Base-by-base conservation (phyloP, 2,797 vertebrate genomes). In the Dallia pectoralis region DNA sequence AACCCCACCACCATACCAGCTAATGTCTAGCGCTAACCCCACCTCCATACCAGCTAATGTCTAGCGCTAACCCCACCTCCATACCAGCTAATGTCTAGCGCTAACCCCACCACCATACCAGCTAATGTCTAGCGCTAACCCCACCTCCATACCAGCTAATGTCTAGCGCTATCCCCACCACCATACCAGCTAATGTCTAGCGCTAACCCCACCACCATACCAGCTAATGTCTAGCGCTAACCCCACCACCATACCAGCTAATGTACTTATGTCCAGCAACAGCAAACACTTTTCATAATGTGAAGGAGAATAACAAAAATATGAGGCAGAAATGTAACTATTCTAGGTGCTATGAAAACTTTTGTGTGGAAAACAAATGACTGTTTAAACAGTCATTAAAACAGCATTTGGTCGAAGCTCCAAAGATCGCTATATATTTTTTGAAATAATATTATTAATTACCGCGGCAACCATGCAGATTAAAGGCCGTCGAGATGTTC, bases 301-400 rank as follows among this genome's bases (percentile, higher is more conserved):
- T 56, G 22, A 56, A 25, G 25, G 0, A 56, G 22, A 59, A 56
- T 11, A 22, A 56, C 4, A 25, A 4, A 59, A 22, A n/a, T 4
- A 25, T 25, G 11, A 59, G 14, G 22, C 53, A 59, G 53, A 59
- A 59, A 59, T 59, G 1, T 25, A 59, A 75, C 8, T 48, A 67
- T 79, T 69, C 25, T 69, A 75, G 71, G 71, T 32, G 61, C 27
- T 19, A 49, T 64, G 68, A 25, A 70, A 77, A 56, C 65, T 69
- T 69, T 56, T 61, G 36, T 77, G 15, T 29, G 74, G 51, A 40
- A n/a, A 19, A 40, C 27, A 69, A 68, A 79, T 77, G 70, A 75
- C 33, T 49, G 32, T 11, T 25, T 51, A 59, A 29, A 29, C 69
- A 73, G n/a, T 73, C 69, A 44, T n/a, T n/a, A n/a, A n/a, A n/a